Evolutionary conservation across 2,797 vertebrate genomes (phyloP).

Genomic region (Glossophaga mutica): DNA sequence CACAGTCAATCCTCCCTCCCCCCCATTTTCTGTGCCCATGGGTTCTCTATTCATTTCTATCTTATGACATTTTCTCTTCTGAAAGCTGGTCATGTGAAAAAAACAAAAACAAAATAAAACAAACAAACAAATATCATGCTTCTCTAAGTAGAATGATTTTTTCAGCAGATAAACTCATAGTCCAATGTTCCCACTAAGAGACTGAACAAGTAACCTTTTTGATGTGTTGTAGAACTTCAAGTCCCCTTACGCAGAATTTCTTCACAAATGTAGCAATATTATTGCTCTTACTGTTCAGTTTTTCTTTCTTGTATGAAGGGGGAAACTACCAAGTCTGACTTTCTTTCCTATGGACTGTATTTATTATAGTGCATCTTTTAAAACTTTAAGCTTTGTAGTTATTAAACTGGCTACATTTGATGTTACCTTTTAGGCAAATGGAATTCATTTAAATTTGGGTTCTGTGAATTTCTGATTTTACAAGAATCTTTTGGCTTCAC

Average conservation of each 20-base stretch:
- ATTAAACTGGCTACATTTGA: neutral
- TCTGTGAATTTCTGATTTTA: slow-evolving; percentile 67
- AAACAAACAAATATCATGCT: neutral
- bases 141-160: slow-evolving; percentile 41
- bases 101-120: neutral
- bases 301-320: slow-evolving; percentile 7
- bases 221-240: neutral
- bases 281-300: neutral
- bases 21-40: too few species aligned
- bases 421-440: slow-evolving; percentile 38
- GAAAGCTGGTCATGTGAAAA: neutral
- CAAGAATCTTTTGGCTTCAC: slow-evolving; percentile 64
- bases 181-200: neutral
- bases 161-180: slow-evolving; percentile 16
- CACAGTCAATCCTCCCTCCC: too few species aligned
- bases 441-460: slow-evolving; percentile 42
- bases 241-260: slow-evolving; percentile 33
- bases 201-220: neutral
- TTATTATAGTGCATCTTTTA: slow-evolving; percentile 10
- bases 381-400: neutral
- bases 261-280: neutral
- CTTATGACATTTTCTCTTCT: neutral
- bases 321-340: slow-evolving; percentile 2
- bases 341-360: neutral
- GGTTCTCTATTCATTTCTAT: neutral